Base-by-base conservation (phyloP, 1,140 invertebrate genomes). In the Bombus cullumanus region DNA sequence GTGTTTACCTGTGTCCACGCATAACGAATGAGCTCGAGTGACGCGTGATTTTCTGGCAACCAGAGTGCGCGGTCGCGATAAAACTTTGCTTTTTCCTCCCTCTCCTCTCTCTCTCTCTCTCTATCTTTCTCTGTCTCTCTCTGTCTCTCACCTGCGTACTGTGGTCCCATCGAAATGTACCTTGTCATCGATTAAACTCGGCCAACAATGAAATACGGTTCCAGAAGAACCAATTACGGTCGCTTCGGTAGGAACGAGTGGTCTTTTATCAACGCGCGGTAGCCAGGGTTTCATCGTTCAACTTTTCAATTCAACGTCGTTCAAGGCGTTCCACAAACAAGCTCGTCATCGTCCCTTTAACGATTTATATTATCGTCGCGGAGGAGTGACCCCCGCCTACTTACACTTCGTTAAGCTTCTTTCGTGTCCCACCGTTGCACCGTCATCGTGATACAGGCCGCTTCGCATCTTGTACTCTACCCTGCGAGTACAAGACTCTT, bases 301-400 rank as follows among this genome's bases (percentile, higher is more conserved):
- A 68, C 75, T 82, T 77, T 66, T 83, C 78, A 81, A 90, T 87
- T 85, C 86, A 75, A 66, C 81, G 76, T 78, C 81, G 78, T 87
- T 78, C 88, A 77, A 62, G 72, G 81, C 77, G 86, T 87, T 59
- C 80, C 71, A 71, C 86, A 83, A 90, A 90, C 86, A 83, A 73
- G 64, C 88, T 34, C 86, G 83, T 90, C 88, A 90, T 90, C 89
- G 79, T 83, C 18, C 68, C 81, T 84, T 81, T 71, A 79, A 90
- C 86, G 80, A 90, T 90, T 90, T 88, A 31, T 78, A 90, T 90
- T 90, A 90, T 90, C 75, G 77, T 83, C 80, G 59, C 88, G 64
- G 28, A 68, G 43, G 39, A 80, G 76, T 69, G 83, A 86, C 73
- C 75, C 79, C 84, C 68, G 85, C 53, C 81, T 76, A 62, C 83